Conservation (phyloP, 2,113 vertebrate species). For the Hyaena hyaena region DNA sequence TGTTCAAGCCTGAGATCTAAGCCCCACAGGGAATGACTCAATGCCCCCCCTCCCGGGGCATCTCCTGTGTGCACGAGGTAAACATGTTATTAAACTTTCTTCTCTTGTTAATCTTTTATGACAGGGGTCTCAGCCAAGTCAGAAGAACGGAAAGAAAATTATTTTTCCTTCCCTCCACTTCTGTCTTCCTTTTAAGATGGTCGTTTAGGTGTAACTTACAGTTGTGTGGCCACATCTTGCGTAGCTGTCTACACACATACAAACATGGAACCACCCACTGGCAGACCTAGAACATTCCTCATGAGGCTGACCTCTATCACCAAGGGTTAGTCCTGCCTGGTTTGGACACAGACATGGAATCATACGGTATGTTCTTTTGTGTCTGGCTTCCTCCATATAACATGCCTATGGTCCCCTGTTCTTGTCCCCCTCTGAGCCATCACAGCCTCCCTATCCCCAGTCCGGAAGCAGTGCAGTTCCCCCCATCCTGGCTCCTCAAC, state of each 20-base stretch:
- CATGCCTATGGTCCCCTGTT: background rate
- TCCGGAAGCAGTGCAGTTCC: background rate
- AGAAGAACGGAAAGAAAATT: background rate
- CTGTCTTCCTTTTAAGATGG: background rate
- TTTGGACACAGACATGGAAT: background rate
- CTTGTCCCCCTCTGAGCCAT: background rate
- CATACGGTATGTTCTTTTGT: background rate
- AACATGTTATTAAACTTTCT: background rate
- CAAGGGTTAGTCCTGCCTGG: background rate
- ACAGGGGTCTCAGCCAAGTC: background rate
- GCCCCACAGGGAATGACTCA: background rate
- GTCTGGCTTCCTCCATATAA: background rate
- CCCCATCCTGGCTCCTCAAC: background rate
- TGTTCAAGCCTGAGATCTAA: background rate
- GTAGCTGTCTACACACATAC: too few species aligned
- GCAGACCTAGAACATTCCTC: too few species aligned
- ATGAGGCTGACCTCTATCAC: background rate
- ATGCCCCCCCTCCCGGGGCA: background rate
- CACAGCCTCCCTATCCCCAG: background rate
- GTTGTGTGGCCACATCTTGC: too few species aligned
- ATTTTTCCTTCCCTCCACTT: background rate
- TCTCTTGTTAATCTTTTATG: background rate
- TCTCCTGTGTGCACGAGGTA: background rate
- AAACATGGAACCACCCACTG: too few species aligned
- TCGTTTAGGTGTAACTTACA: background rate